A percentile compares a stretch with the other conserved stretches of the same genome.
Evolutionary conservation across 2,113 vertebrate species (phyloP).

Genomic region (Pyrgilauda ruficollis): DNA sequence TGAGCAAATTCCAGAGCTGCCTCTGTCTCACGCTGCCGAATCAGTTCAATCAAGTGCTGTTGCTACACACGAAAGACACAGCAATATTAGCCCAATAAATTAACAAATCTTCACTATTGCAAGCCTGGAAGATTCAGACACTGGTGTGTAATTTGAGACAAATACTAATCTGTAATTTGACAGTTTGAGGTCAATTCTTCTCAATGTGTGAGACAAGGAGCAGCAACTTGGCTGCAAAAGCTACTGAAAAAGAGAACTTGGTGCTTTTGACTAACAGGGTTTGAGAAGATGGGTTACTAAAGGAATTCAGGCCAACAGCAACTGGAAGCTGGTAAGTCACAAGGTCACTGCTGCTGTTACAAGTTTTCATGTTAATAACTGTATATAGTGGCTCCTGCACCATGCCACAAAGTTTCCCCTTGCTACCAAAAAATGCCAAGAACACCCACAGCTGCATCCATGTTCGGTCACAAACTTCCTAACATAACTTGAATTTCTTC

Average conservation of each 20-base stretch:
- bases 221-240: neutral
- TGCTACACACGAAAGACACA: constrained; percentile 74
- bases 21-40: constrained; percentile 94
- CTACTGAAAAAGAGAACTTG: neutral
- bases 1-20: constrained; percentile 97
- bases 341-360: neutral
- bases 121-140: neutral
- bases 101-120: neutral
- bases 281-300: neutral
- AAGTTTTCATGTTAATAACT: neutral
- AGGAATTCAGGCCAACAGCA: neutral
- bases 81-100: neutral
- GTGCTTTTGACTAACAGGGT: neutral
- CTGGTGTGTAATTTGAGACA: neutral
- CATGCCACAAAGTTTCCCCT: neutral
- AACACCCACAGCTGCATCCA: neutral
- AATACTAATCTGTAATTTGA: neutral
- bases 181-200: constrained; percentile 7
- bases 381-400: neutral
- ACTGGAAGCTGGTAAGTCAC: neutral
- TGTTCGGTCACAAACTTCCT: neutral
- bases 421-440: neutral
- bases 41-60: constrained; percentile 97
- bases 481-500: neutral
- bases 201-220: neutral